Percentiles rank a stretch among this genome's conserved stretches.
Evolutionary conservation across 2,113 vertebrate genomes (phyloP).

Genomic region (Apodemus sylvaticus): DNA sequence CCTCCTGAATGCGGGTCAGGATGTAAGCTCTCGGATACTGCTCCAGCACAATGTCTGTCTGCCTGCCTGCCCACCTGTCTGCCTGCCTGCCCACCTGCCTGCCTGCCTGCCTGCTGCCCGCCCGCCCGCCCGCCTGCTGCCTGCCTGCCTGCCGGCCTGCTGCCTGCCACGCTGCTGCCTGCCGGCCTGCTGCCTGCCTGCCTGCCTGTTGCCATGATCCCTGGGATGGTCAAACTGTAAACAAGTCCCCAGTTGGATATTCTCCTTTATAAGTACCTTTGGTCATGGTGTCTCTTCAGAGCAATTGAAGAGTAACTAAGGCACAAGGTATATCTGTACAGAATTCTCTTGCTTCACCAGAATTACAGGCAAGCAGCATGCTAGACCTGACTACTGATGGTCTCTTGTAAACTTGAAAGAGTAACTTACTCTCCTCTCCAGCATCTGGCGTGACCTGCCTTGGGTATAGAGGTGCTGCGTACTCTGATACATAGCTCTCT

Average conservation of each 20-base stretch:
- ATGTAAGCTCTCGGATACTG: background rate
- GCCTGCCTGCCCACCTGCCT: no score
- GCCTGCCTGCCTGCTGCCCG: no score
- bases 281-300: background rate
- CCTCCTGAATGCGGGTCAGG: background rate
- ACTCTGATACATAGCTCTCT: background rate
- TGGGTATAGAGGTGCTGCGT: background rate
- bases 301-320: background rate
- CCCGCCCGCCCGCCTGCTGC: no score
- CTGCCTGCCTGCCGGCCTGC: no score
- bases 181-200: no score
- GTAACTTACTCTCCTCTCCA: background rate
- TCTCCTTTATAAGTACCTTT: background rate
- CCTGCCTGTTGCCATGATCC: background rate
- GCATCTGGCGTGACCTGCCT: background rate
- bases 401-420: background rate
- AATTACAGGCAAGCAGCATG: background rate
- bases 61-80: no score
- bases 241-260: background rate
- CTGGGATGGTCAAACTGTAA: background rate
- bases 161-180: no score
- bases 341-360: background rate
- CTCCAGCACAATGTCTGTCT: background rate
- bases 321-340: background rate
- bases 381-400: accelerated